Evolutionary conservation across 1,140 invertebrate species (phyloP).

Genomic region (Leptinotarsa undecemlineata): DNA sequence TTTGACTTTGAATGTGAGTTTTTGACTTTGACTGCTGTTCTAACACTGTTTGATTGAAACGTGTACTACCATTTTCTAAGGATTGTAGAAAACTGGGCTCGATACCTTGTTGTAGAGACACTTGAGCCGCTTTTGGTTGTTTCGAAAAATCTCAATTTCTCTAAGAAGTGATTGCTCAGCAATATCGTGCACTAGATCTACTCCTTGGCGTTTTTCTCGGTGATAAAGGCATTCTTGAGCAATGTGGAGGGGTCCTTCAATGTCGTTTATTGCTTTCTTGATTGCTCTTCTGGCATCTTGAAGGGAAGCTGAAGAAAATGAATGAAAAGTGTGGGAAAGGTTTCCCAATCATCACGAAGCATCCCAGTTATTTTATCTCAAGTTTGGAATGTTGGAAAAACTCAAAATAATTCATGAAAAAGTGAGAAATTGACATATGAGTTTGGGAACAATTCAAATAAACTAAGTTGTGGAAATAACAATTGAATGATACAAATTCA

Average conservation of each 20-base stretch:
- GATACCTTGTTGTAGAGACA: slow-evolving; percentile 67
- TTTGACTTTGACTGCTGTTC: no score
- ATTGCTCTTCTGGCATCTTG: slow-evolving; percentile 76
- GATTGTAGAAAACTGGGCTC: background rate
- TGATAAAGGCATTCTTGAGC: slow-evolving; percentile 92
- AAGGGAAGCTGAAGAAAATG: slow-evolving; percentile 51
- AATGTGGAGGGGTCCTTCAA: slow-evolving; percentile 86
- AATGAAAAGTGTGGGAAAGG: no score
- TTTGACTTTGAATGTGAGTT: no score
- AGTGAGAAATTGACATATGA: no score
- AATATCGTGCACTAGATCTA: slow-evolving; percentile 82
- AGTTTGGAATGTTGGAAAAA: no score
- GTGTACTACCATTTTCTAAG: no score
- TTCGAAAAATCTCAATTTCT: slow-evolving; percentile 80
- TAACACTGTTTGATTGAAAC: no score
- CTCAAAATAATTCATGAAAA: no score
- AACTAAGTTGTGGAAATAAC: background rate
- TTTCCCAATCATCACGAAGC: no score
- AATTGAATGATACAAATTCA: background rate
- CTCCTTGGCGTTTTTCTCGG: slow-evolving; percentile 81
- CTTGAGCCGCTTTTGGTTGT: slow-evolving; percentile 75
- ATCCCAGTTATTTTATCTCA: no score
- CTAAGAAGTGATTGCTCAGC: slow-evolving; percentile 79
- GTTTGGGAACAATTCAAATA: no score
- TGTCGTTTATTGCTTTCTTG: slow-evolving; percentile 83